phyloP scores from a whole-genome alignment of 2,113 vertebrate species.

The Trogon melanurus region DNA sequence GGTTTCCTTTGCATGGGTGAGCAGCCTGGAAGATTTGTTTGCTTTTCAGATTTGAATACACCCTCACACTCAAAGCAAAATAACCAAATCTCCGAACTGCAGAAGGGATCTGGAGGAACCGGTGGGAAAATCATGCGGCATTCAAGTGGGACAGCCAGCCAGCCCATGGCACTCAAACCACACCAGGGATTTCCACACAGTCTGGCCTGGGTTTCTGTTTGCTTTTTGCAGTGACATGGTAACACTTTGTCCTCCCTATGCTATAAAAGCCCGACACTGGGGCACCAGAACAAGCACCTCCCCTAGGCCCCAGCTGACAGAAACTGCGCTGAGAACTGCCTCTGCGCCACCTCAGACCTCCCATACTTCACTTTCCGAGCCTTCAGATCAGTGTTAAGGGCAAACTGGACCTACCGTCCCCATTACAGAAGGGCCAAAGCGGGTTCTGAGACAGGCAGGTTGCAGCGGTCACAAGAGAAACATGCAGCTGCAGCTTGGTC shows the following conservation, averaged over 20 bases:
- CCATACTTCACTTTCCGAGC: neutral
- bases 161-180: rapidly evolving
- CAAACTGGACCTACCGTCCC: neutral
- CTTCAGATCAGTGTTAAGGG: neutral
- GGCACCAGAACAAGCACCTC: neutral
- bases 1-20: neutral
- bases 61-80: neutral
- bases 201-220: neutral
- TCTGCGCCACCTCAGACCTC: neutral
- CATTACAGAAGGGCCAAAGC: neutral
- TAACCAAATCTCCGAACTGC: neutral
- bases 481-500: neutral
- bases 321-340: rapidly evolving
- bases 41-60: neutral
- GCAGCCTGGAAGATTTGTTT: neutral
- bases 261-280: neutral
- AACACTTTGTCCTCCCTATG: neutral
- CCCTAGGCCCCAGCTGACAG: neutral
- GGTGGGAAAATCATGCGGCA: neutral
- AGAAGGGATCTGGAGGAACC: neutral
- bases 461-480: neutral
- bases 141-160: neutral
- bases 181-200: neutral
- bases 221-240: neutral
- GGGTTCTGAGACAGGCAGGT: neutral